These are phyloP conservation scores for Lagenorhynchus albirostris DNA, from an alignment of 2,113 vertebrate genomes.

Conservation along the genomic window DNA sequence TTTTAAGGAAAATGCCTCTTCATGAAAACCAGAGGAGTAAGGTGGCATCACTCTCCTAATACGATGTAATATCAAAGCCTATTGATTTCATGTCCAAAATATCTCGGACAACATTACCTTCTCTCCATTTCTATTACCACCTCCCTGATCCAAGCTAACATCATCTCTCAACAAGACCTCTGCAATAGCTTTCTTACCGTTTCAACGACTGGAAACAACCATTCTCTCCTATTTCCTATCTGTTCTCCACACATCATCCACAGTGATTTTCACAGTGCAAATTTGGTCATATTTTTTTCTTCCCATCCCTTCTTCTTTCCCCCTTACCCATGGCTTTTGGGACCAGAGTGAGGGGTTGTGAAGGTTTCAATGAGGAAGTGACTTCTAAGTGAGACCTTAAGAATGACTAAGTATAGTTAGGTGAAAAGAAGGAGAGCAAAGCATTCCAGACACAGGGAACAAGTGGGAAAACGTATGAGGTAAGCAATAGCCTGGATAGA, in stretches of 20 bases:
- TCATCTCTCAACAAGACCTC: background rate
- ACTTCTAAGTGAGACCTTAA: background rate
- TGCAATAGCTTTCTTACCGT: background rate
- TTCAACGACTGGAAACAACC: slow-evolving; percentile 16
- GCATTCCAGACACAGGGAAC: background rate
- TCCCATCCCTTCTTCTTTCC: background rate
- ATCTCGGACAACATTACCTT: background rate
- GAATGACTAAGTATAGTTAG: background rate
- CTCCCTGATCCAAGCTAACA: background rate
- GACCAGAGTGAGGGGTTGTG: background rate
- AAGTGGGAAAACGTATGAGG: background rate
- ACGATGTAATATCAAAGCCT: background rate
- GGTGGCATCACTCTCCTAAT: background rate
- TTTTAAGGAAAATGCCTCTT: background rate
- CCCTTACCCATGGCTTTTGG: background rate
- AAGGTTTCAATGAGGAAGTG: background rate
- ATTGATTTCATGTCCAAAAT: slow-evolving; percentile 34
- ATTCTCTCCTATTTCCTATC: slow-evolving; percentile 15
- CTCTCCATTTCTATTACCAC: slow-evolving; percentile 12
- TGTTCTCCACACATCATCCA: background rate
- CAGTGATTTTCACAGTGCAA: slow-evolving; percentile 5
- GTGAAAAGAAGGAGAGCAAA: background rate
- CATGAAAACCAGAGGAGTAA: background rate
- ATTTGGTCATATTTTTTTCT: slow-evolving; percentile 4
- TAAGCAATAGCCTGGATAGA: background rate